Evolutionary conservation across 2,888 invertebrate genomes (phyloP).

Genomic region (Pandemis corylana): DNA sequence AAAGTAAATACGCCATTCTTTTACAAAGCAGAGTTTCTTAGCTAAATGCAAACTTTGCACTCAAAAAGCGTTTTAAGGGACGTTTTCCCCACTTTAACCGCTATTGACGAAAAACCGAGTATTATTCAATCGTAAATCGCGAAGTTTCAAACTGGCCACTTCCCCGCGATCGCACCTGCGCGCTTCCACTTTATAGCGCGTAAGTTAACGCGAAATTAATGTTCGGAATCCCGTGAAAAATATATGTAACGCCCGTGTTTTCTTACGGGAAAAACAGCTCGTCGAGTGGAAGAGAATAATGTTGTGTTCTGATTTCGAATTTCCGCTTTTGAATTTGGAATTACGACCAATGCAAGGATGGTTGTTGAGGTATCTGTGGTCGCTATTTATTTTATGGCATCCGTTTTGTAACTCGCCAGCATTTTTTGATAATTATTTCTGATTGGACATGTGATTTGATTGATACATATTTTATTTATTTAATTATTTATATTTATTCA

Average conservation of each 20-base stretch:
- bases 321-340: slow-evolving; percentile 2
- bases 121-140: slow-evolving; percentile 43
- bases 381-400: not conserved
- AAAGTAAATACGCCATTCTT: not conserved
- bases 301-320: slow-evolving; percentile 30
- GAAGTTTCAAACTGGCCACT: slow-evolving; percentile 41
- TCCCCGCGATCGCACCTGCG: slow-evolving; percentile 36
- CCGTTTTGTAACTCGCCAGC: not conserved
- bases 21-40: not conserved
- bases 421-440: not conserved
- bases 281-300: slow-evolving; percentile 30
- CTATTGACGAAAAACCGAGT: slow-evolving; percentile 39
- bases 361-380: not conserved
- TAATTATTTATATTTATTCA: no score
- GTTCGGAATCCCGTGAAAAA: slow-evolving; percentile 50
- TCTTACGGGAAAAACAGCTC: slow-evolving; percentile 35
- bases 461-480: no score
- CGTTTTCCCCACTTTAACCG: slow-evolving; percentile 27
- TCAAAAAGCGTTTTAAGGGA: slow-evolving; percentile 23
- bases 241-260: slow-evolving; percentile 47
- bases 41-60: slow-evolving; percentile 24
- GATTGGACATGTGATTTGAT: no score
- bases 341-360: not conserved
- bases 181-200: slow-evolving; percentile 43
- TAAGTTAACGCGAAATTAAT: slow-evolving; percentile 51